phyloP scores from a whole-genome alignment of 1,140 invertebrate species.

The Drosophila bocqueti region DNA sequence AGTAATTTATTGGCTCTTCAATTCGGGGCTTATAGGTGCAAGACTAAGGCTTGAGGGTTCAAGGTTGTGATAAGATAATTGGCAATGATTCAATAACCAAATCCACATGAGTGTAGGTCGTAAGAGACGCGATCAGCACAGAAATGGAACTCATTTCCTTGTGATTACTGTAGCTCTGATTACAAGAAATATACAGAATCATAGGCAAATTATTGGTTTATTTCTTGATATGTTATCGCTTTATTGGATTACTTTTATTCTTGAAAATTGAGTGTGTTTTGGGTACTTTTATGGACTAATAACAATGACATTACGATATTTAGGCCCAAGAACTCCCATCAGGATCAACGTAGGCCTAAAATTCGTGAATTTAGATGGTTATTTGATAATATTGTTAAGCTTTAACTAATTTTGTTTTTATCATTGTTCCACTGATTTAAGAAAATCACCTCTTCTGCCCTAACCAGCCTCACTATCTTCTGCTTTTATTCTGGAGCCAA shows the following conservation, averaged over 20 bases:
- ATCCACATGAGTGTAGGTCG: slow-evolving; percentile 28
- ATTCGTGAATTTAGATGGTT: neutral
- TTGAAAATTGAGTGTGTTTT: neutral
- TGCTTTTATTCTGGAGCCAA: slow-evolving; percentile 16
- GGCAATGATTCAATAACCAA: slow-evolving; percentile 7
- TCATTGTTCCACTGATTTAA: neutral
- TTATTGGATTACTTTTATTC: neutral
- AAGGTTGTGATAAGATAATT: slow-evolving; percentile 38
- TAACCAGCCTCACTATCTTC: slow-evolving; percentile 5
- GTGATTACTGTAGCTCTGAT: neutral
- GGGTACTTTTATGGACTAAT: rapidly evolving
- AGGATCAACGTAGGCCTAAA: neutral
- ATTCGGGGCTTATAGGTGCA: neutral
- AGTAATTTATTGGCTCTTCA: slow-evolving; percentile 51
- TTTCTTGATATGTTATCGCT: neutral
- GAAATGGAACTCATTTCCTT: neutral
- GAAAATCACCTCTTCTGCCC: neutral
- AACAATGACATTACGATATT: neutral
- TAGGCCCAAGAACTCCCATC: too few species aligned
- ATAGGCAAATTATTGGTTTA: neutral
- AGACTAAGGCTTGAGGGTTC: slow-evolving; percentile 24
- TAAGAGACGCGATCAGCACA: neutral
- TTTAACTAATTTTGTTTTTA: rapidly evolving
- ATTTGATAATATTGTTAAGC: too few species aligned
- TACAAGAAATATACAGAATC: neutral